Evolutionary conservation across 1,140 invertebrate genomes (phyloP).

Genomic region (Solenopsis fugax): DNA sequence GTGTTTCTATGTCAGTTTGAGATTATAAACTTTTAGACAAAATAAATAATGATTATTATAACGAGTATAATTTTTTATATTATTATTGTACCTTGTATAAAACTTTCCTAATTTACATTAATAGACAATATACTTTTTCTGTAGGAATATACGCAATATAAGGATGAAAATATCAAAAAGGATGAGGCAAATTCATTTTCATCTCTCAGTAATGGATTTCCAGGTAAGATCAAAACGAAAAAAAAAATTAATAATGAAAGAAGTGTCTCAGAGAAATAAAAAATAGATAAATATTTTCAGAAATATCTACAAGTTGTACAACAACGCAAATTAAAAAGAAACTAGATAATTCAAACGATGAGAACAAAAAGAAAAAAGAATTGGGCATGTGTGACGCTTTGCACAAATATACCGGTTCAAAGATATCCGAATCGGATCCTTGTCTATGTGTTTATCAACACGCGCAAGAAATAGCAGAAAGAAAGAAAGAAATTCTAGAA

Average conservation of each 20-base stretch:
- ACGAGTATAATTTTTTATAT: neutral
- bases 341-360: constrained; percentile 23
- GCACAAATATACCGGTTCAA: constrained; percentile 57
- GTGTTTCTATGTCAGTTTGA: neutral
- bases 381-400: constrained; percentile 4
- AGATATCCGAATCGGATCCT: constrained; percentile 68
- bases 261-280: constrained; percentile 11
- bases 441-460: constrained; percentile 82
- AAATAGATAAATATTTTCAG: constrained; percentile 52
- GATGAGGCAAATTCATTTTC: constrained; percentile 54
- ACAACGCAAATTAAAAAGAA: constrained; percentile 51
- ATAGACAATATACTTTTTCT: neutral
- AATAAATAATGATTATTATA: neutral
- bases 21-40: neutral
- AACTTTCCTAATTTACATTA: constrained; percentile 9
- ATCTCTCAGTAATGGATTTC: constrained; percentile 66
- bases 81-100: neutral
- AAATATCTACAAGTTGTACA: constrained; percentile 49
- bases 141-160: constrained; percentile 39
- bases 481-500: constrained; percentile 78
- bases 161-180: constrained; percentile 43
- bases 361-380: constrained; percentile 53
- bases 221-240: constrained; percentile 66
- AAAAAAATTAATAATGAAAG: constrained; percentile 20
- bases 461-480: constrained; percentile 78